phyloP scores from a whole-genome alignment of 2,888 invertebrate genomes.

The Sarcophaga subvicina region DNA sequence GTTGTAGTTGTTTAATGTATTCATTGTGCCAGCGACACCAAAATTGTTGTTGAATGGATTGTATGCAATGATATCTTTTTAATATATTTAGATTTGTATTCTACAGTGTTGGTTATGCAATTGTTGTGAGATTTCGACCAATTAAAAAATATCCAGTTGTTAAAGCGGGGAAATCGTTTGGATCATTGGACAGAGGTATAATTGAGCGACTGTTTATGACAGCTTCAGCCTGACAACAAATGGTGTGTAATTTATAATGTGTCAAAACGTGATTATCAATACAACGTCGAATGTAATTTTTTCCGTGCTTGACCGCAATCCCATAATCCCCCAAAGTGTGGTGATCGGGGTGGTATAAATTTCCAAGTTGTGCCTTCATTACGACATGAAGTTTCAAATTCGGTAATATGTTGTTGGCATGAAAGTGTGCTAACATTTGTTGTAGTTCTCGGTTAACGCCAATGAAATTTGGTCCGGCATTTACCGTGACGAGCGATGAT shows the following conservation, averaged over 20 bases:
- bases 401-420: slow-evolving; percentile 42
- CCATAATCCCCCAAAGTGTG: slow-evolving; percentile 57
- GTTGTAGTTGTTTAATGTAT: too few relatives aligned
- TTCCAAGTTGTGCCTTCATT: too few relatives aligned
- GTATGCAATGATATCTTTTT: too few relatives aligned
- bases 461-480: background rate
- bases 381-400: too few relatives aligned
- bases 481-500: slow-evolving; percentile 25
- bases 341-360: slow-evolving; percentile 2
- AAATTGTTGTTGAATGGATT: too few relatives aligned
- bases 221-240: slow-evolving; percentile 55
- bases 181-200: slow-evolving; percentile 19
- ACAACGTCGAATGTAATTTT: slow-evolving; percentile 8
- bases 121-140: slow-evolving; percentile 22
- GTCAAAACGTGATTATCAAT: slow-evolving; percentile 30
- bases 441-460: background rate
- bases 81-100: too few relatives aligned
- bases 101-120: too few relatives aligned
- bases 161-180: slow-evolving; percentile 16
- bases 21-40: too few relatives aligned
- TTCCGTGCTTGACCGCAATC: slow-evolving; percentile 45
- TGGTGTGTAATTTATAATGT: slow-evolving; percentile 47
- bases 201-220: slow-evolving; percentile 52
- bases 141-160: slow-evolving; percentile 42
- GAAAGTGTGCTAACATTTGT: too few relatives aligned